Evolutionary conservation across 2,113 vertebrate genomes (phyloP).

Genomic region (Poeciliopsis turrubarensis): DNA sequence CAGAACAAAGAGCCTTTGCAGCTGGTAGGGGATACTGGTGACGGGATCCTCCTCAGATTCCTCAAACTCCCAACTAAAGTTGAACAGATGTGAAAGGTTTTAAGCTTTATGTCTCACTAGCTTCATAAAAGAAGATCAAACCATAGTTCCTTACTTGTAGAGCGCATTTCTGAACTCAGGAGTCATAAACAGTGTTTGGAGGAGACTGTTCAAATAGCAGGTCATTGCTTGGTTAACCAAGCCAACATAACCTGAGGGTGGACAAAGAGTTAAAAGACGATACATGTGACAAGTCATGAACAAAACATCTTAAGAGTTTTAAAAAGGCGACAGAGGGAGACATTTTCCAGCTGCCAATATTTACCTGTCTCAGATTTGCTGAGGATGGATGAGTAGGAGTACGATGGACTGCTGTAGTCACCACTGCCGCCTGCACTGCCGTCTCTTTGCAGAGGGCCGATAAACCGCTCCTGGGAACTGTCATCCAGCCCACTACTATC

Average conservation of each 20-base stretch:
- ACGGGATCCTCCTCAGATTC: slow-evolving; percentile 95
- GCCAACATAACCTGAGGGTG: slow-evolving; percentile 91
- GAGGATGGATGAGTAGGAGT: slow-evolving; percentile 95
- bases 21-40: slow-evolving; percentile 95
- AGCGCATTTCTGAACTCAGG: slow-evolving; percentile 98
- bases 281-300: slow-evolving; percentile 7
- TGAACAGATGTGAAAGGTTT: not conserved
- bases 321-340: not conserved
- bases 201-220: slow-evolving; percentile 98
- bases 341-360: slow-evolving; percentile 52
- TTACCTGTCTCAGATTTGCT: slow-evolving; percentile 96
- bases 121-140: not conserved
- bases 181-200: slow-evolving; percentile 98
- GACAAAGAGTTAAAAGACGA: not conserved
- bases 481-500: slow-evolving; percentile 87
- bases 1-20: slow-evolving; percentile 96
- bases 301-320: not conserved
- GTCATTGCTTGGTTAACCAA: slow-evolving; percentile 99
- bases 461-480: slow-evolving; percentile 87
- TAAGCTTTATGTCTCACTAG: not conserved
- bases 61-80: slow-evolving; percentile 95
- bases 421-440: slow-evolving; percentile 86
- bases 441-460: slow-evolving; percentile 93
- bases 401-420: slow-evolving; percentile 93
- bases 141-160: slow-evolving; percentile 88